phyloP scores from a whole-genome alignment of 2,888 invertebrate species.

The Tinea pellionella region DNA sequence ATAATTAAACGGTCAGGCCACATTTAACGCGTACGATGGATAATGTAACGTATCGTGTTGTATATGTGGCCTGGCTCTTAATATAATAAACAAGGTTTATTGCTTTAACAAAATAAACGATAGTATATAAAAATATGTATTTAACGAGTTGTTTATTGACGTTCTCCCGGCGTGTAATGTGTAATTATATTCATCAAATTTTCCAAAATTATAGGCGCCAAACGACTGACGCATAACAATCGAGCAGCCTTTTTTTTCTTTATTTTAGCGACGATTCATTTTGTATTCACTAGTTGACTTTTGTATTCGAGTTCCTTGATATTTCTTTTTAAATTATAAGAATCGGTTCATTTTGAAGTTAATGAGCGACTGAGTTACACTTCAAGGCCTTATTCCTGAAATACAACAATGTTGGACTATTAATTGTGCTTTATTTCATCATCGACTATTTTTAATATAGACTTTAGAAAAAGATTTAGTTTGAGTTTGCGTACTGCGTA shows the following conservation, averaged over 20 bases:
- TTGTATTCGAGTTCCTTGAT: slow-evolving; percentile 20
- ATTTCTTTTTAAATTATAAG: slow-evolving; percentile 33
- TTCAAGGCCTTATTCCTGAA: slow-evolving; percentile 41
- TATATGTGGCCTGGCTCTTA: too few relatives aligned
- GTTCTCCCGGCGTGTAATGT: not conserved
- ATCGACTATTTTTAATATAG: not conserved
- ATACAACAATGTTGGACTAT: slow-evolving; percentile 3
- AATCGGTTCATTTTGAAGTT: slow-evolving; percentile 40
- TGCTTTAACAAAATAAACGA: not conserved
- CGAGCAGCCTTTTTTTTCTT: not conserved
- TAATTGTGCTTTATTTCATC: not conserved
- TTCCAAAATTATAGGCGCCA: not conserved
- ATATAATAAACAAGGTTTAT: not conserved
- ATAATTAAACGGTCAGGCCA: too few relatives aligned
- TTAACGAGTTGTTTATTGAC: not conserved
- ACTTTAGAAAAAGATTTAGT: not conserved
- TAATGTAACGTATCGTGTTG: too few relatives aligned
- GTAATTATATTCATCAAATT: not conserved
- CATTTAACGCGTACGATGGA: too few relatives aligned
- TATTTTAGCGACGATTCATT: not conserved
- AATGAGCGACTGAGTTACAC: slow-evolving; percentile 36
- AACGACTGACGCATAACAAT: not conserved
- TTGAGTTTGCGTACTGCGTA: too few relatives aligned
- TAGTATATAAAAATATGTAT: not conserved
- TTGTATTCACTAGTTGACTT: not conserved